Evolutionary conservation across 2,888 invertebrate genomes (phyloP), one percentile per base, ranked within the genome.

Genomic region (Xestia sexstrigata): DNA sequence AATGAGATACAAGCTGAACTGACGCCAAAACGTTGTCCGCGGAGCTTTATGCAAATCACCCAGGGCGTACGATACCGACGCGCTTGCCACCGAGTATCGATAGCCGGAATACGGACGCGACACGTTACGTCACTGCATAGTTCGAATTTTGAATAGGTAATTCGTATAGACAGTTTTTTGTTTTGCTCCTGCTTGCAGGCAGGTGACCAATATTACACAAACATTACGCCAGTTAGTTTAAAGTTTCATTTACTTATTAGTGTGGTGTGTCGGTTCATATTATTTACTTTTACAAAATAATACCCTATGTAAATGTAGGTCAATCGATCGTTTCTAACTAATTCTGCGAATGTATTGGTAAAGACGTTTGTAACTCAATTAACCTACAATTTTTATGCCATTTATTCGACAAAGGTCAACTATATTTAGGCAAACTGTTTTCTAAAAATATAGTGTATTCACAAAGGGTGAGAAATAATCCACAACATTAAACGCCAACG

Each of bases 1-100:
- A 96, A 96, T 95, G 94, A 94, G 94, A 88, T 90, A 95, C 94
- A 93, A 92, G 93, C 93, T 94, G 94, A 95, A 94, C 93, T 93
- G 93, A 94, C 94, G 95, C 95, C 95, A 94, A 93, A 94, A 93
- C 94, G 93, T 79, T 95, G 95, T 95, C 93, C 93, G 92, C 92
- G 91, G 90, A 91, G 95, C 93, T 95, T 95, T 95, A 96, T 95
- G 95, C 95, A 94, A 96, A 96, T 95, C 90, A 89, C 79, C 90
- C 86, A 82, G 88, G 87, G 90, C 86, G 90, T 88, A 87, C 88
- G 91, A 90, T 90, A 90, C 86, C 79, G 83, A 85, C 87, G 86
- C 81, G 86, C 81, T 88, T 35, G 66, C 88, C 76, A 79, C 83
- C 71, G 75, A 79, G 78, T 86, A 85, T 87, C 89, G 83, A 87